phyloP scores from a whole-genome alignment of 2,888 invertebrate species.

The Tigriopus californicus region DNA sequence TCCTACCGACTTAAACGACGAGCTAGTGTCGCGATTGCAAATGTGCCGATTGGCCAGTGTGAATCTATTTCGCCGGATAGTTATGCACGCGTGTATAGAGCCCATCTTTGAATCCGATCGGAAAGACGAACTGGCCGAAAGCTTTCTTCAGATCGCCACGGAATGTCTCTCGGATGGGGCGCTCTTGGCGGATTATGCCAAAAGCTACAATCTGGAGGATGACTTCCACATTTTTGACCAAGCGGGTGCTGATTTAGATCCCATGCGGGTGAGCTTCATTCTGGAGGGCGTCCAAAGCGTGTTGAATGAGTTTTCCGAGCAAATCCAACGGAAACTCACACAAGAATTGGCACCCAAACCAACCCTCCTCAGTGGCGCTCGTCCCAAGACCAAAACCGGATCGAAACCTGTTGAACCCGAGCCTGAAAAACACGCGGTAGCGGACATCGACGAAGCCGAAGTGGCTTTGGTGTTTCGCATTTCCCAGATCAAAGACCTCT shows the following conservation, averaged over 20 bases:
- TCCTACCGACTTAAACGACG: no score
- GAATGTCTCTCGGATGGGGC: constrained; percentile 34
- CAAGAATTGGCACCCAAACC: constrained; percentile 1
- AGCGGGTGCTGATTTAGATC: constrained; percentile 40
- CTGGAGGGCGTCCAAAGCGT: no score
- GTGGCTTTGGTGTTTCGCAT: constrained; percentile 29
- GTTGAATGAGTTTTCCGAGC: no score
- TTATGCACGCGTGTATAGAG: not conserved
- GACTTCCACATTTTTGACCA: constrained; percentile 44
- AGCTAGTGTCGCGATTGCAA: no score
- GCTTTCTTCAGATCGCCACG: constrained; percentile 31
- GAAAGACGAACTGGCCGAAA: constrained; percentile 24
- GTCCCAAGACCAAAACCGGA: not conserved
- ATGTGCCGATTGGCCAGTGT: no score
- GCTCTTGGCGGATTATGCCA: constrained; percentile 49
- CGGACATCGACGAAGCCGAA: constrained; percentile 28
- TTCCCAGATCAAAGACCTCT: constrained; percentile 47
- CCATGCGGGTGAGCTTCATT: not conserved
- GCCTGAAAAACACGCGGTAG: constrained; percentile 21
- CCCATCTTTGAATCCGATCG: not conserved
- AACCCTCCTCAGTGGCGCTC: not conserved
- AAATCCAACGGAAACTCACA: no score
- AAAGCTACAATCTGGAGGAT: constrained; percentile 42
- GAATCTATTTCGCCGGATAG: not conserved
- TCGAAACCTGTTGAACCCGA: not conserved